Conservation (phyloP, 2,888 invertebrate species). For the Drosophila anomalata region DNA sequence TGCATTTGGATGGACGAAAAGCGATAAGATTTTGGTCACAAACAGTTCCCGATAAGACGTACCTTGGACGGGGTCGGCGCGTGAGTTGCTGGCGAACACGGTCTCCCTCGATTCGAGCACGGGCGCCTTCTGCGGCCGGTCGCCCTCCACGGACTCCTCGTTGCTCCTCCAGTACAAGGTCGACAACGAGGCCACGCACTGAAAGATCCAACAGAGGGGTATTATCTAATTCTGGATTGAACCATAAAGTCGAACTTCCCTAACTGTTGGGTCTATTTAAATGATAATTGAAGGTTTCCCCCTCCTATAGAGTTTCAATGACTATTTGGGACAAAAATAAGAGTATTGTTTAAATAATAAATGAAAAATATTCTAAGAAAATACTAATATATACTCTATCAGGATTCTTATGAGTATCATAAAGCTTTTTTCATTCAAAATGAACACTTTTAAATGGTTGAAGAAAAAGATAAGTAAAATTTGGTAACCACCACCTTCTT, state of each 20-base stretch:
- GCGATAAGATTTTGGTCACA: slow-evolving; percentile 84
- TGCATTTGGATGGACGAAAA: slow-evolving; percentile 84
- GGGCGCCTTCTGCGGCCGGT: slow-evolving; percentile 87
- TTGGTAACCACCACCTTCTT: too few relatives aligned
- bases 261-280: neutral
- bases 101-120: slow-evolving; percentile 89
- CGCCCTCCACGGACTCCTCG: slow-evolving; percentile 90
- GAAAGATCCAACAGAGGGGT: slow-evolving; percentile 18
- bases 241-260: slow-evolving; percentile 10
- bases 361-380: too few relatives aligned
- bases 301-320: too few relatives aligned
- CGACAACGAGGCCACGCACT: slow-evolving; percentile 89
- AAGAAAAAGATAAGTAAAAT: too few relatives aligned
- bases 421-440: too few relatives aligned
- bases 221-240: neutral
- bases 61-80: slow-evolving; percentile 90
- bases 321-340: too few relatives aligned
- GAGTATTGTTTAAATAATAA: too few relatives aligned
- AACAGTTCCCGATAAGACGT: slow-evolving; percentile 84
- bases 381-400: too few relatives aligned
- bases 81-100: slow-evolving; percentile 85
- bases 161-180: slow-evolving; percentile 90
- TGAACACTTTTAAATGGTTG: too few relatives aligned
- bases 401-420: too few relatives aligned
- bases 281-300: neutral